Base-by-base conservation (phyloP, 1,140 invertebrate species). In the Drosophila trapezifrons region DNA sequence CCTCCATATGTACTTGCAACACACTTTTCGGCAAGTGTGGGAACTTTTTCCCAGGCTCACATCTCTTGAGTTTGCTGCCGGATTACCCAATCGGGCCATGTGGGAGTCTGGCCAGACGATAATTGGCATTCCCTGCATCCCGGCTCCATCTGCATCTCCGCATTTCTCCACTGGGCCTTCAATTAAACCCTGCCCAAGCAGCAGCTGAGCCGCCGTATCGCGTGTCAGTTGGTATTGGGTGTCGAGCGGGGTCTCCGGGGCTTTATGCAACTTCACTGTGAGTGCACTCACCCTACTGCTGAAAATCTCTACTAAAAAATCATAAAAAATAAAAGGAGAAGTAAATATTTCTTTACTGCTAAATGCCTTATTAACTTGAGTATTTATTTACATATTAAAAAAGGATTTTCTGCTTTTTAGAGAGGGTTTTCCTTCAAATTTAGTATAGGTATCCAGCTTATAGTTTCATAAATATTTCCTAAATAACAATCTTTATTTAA, bases 11-110 rank as follows among this genome's bases (percentile, higher is more conserved):
- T 66, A 79, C 76, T 87, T 89, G 78, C 82, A 78, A 86, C 78
- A 86, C 76, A 66, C 82, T 78, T 82, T 78, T 71, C 40, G 83
- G 67, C 79, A 66, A 80, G 84, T 89, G 85, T 87, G 84, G 84
- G 85, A 87, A 87, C 72, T 49, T 79, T 75, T 63, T 40, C 45
- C 52, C 71, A 76, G 46, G 13, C 13, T 42, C 29, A 18, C 40
- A 52, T 52, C 49, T 52, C 59, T 37, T 18, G 60, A 47, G 38
- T 60, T 46, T 27, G 77, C 56, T 76, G 69, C 75, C 59, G 69
- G 62, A 76, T 79, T 70, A 76, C 73, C 47, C 73, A 76, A 76
- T 47, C 37, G 60, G 66, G 8, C n/a, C 12, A 65, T 63, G 80
- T 82, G 79, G 60, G 82, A 86, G 78, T 81, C 54, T 32, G 27